Percentiles rank a stretch among this genome's conserved stretches.
Conservation (phyloP, 2,113 vertebrate genomes). For the Sialia sialis region DNA sequence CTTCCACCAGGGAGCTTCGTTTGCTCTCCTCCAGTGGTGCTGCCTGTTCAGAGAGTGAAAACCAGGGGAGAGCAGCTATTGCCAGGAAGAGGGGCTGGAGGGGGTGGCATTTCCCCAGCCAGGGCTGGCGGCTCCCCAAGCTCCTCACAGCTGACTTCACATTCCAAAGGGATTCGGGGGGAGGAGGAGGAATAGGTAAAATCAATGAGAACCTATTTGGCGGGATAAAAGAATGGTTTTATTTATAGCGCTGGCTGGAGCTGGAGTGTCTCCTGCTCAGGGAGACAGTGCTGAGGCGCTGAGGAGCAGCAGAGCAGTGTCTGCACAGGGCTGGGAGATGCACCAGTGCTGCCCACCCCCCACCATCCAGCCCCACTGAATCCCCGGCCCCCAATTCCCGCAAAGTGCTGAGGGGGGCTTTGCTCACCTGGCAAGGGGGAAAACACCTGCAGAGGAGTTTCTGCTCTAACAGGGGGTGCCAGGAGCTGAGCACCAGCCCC, state of each 20-base stretch:
- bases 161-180: background rate
- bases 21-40: background rate
- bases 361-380: background rate
- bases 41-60: background rate
- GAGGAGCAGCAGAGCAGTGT: background rate
- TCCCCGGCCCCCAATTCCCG: accelerated
- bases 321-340: background rate
- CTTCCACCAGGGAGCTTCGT: background rate
- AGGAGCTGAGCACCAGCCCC: background rate
- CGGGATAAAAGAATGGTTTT: slow-evolving; percentile 16
- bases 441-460: accelerated
- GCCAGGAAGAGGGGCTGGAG: background rate
- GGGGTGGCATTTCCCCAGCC: background rate
- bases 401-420: background rate
- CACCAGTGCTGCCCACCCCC: background rate
- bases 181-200: slow-evolving; percentile 33
- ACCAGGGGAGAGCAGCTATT: background rate
- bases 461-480: background rate
- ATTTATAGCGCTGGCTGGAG: slow-evolving; percentile 47
- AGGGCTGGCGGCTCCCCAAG: background rate
- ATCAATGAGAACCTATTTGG: slow-evolving; percentile 55
- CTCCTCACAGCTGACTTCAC: slow-evolving; percentile 10
- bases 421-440: background rate
- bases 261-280: slow-evolving; percentile 11
- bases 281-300: background rate